Evolutionary conservation across 1,140 invertebrate species (phyloP), one percentile per base, ranked within the genome.

Genomic region (Anastrepha obliqua): DNA sequence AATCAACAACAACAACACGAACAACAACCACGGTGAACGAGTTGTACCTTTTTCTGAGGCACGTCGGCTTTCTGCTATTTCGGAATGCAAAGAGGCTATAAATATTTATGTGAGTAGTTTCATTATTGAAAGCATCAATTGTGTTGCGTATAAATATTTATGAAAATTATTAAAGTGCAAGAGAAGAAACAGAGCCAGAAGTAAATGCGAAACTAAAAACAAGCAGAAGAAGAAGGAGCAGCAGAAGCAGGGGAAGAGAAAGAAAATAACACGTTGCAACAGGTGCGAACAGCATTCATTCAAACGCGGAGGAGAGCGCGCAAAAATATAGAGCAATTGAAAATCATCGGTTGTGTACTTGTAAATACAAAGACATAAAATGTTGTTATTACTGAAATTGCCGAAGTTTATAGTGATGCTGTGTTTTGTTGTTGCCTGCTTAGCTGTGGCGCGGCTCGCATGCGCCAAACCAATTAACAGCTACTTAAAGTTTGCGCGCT

Each of bases 381-480:
- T 81, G 74, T 81, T 81, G 42, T 81, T 81, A 81, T 81, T 81
- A 47, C 74, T 17, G 6, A 11, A 55, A 55, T 55, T 55, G 51
- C 51, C 51, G 11, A 55, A 81, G 44, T 20, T 51, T 44, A 20
- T 81, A 29, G 29, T 81, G 74, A 20, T 81, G 20, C 55, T 81
- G 42, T 55, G 55, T 13, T 6, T 58, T 11, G 44, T 15, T 81
- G 74, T 81, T 81, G 74, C n/a, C 51, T 81, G 47, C 20, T 9
- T 51, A 81, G 74, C 47, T 51, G 17, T 47, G 74, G 44, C 20
- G 58, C 85, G 90, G 89, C 89, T 91, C 89, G 91, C 91, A 91
- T 91, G 91, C 90, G 90, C 88, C 85, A 87, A 88, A 62, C 47
- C 91, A 89, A 91, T 91, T 91, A 92, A 88, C 91, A 92, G 91